Percentiles rank a stretch among this genome's conserved stretches.
phyloP scores from a whole-genome alignment of 2,797 vertebrate genomes.

The Danio jaintianensis region DNA sequence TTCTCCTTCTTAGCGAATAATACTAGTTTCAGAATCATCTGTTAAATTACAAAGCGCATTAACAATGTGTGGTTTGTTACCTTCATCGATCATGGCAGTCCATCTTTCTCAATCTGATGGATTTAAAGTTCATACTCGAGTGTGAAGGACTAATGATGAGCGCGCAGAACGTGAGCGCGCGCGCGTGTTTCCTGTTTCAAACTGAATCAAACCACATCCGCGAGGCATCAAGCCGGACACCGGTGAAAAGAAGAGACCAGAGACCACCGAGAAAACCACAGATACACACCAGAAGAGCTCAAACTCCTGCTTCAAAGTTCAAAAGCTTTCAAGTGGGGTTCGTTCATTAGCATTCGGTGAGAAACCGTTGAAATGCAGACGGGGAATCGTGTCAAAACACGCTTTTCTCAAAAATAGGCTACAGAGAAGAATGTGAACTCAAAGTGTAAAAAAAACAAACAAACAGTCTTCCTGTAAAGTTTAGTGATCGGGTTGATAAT shows the following conservation, averaged over 20 bases:
- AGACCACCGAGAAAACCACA: constrained; percentile 56
- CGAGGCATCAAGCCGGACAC: constrained; percentile 46
- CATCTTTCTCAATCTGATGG: constrained; percentile 22
- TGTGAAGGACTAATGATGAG: constrained; percentile 29
- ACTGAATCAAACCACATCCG: constrained; percentile 58
- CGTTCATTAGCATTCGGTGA: neutral
- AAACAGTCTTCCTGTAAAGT: neutral
- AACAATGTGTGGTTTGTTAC: constrained; percentile 40
- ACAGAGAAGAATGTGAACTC: neutral
- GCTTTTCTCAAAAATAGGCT: neutral
- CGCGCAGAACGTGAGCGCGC: constrained; percentile 1
- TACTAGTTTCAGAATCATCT: neutral
- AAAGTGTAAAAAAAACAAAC: neutral
- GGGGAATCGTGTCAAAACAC: neutral
- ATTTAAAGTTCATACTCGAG: constrained; percentile 9
- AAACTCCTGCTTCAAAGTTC: neutral
- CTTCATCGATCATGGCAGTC: constrained; percentile 12
- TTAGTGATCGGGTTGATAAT: neutral
- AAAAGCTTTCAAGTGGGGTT: constrained; percentile 28
- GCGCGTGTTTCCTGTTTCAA: constrained; percentile 59
- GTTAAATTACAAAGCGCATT: neutral
- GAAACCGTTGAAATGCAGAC: neutral
- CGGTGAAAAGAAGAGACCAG: neutral
- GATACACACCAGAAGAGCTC: neutral
- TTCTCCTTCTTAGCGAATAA: neutral